Percentiles rank a stretch among this genome's conserved stretches.
Evolutionary conservation across 2,797 vertebrate genomes (phyloP).

Genomic region (Melanotaenia parkinsoni): DNA sequence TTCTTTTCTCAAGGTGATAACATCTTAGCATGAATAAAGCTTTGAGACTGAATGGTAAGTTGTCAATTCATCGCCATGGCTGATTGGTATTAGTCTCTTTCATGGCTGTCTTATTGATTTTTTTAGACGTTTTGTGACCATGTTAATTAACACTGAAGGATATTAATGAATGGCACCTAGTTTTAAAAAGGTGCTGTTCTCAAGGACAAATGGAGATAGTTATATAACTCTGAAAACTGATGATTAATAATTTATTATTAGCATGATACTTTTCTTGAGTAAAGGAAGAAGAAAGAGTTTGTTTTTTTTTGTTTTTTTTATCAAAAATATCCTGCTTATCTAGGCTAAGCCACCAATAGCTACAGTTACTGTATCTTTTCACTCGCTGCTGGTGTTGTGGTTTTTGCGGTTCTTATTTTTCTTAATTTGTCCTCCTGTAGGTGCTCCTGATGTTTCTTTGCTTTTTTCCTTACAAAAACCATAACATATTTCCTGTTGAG

Average conservation of each 20-base stretch:
- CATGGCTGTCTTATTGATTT: conserved; percentile 58
- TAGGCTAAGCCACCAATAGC: no score
- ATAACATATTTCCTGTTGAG: no score
- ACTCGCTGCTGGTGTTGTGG: no score
- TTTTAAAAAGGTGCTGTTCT: conserved; percentile 42
- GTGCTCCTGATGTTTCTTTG: no score
- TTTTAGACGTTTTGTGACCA: conserved; percentile 54
- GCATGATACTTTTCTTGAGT: no score
- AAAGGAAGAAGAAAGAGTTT: no score
- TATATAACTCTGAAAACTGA: neutral
- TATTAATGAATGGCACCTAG: conserved; percentile 57
- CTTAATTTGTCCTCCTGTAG: no score
- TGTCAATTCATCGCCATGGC: conserved; percentile 56
- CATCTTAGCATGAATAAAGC: conserved; percentile 31
- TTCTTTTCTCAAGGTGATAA: neutral
- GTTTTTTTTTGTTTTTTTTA: no score
- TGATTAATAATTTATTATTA: neutral
- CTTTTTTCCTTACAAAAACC: no score
- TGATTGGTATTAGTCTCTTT: conserved; percentile 55
- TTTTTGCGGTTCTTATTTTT: no score
- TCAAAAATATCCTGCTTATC: no score
- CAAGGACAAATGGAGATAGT: conserved; percentile 48
- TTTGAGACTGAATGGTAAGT: conserved; percentile 27
- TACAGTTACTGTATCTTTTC: no score
- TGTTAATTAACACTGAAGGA: conserved; percentile 55